phyloP scores from a whole-genome alignment of 2,888 invertebrate genomes.

The Julus scanicus region DNA sequence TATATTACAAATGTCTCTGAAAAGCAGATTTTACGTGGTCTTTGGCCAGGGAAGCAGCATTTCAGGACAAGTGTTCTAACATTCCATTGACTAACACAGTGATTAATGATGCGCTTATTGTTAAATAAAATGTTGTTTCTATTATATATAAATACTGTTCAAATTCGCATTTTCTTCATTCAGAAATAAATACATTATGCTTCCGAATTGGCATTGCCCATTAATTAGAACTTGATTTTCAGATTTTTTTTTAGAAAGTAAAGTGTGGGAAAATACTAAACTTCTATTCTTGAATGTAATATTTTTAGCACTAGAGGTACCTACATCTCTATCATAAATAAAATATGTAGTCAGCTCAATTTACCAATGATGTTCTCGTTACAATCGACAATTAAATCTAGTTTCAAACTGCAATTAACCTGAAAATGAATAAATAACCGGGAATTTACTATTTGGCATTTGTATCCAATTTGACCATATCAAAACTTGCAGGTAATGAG shows the following conservation, averaged over 20 bases:
- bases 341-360: too few relatives aligned
- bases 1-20: conserved; percentile 48
- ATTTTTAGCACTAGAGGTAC: too few relatives aligned
- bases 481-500: too few relatives aligned
- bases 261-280: too few relatives aligned
- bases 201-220: background rate
- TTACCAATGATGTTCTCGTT: too few relatives aligned
- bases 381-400: too few relatives aligned
- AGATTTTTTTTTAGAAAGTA: background rate
- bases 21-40: background rate
- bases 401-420: too few relatives aligned
- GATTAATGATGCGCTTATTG: conserved; percentile 34
- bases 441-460: too few relatives aligned
- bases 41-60: background rate
- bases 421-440: too few relatives aligned
- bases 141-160: conserved; percentile 44
- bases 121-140: conserved; percentile 43
- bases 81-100: conserved; percentile 4
- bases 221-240: background rate
- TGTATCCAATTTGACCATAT: too few relatives aligned
- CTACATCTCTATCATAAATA: too few relatives aligned
- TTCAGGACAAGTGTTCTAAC: conserved; percentile 18
- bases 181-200: conserved; percentile 19
- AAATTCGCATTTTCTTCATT: background rate
- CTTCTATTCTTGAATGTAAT: too few relatives aligned